phyloP scores from a whole-genome alignment of 2,797 vertebrate genomes.

The Lacerta viridis region DNA sequence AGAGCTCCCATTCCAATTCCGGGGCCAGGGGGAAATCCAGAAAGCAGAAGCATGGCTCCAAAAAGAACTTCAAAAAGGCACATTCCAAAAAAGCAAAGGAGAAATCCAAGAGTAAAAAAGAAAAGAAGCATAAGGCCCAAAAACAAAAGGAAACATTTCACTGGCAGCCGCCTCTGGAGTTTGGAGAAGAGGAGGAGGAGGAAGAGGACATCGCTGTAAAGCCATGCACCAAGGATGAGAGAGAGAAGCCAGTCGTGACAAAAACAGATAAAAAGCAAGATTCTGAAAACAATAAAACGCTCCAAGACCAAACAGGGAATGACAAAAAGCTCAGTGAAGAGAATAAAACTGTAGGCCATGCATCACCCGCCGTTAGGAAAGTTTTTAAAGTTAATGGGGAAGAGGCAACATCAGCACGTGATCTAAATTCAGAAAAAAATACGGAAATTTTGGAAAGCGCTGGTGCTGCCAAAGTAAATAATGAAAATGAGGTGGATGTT shows the following conservation, averaged over 20 bases:
- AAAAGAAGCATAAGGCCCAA: constrained; percentile 89
- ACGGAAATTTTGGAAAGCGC: constrained; percentile 50
- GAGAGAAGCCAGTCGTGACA: constrained; percentile 64
- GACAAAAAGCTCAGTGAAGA: constrained; percentile 62
- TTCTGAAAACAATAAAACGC: constrained; percentile 60
- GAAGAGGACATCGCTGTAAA: constrained; percentile 80
- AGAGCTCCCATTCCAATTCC: constrained; percentile 71
- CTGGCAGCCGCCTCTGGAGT: constrained; percentile 97
- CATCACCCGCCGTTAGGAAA: constrained; percentile 63
- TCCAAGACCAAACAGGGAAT: constrained; percentile 62
- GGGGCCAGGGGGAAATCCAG: constrained; percentile 78
- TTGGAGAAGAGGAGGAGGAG: constrained; percentile 89
- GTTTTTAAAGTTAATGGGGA: constrained; percentile 60
- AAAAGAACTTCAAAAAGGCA: constrained; percentile 81
- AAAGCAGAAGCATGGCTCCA: constrained; percentile 84
- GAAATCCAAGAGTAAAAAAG: constrained; percentile 88
- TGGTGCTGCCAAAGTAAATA: constrained; percentile 64
- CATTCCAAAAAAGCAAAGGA: constrained; percentile 83
- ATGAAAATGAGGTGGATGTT: constrained; percentile 66
- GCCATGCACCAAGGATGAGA: constrained; percentile 57
- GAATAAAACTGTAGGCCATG: not conserved
- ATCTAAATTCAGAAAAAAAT: constrained; percentile 70
- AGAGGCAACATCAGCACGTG: constrained; percentile 47
- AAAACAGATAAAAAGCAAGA: constrained; percentile 60
- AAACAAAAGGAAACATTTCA: constrained; percentile 93